A percentile compares a stretch with the other conserved stretches of the same genome.
Evolutionary conservation across 2,113 vertebrate genomes (phyloP).

Genomic region (Excalfactoria chinensis): DNA sequence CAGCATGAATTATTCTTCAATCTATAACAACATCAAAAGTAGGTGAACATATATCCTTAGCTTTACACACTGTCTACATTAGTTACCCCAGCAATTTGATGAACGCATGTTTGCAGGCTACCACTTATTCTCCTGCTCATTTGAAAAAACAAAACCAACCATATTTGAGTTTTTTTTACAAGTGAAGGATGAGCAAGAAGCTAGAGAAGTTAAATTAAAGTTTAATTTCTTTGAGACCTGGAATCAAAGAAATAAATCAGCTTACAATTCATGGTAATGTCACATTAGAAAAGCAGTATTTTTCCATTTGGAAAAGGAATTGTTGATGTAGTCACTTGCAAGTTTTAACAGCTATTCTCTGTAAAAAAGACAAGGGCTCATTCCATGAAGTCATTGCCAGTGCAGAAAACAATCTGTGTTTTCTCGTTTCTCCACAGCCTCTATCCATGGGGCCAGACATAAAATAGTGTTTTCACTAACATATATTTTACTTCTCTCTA

Average conservation of each 20-base stretch:
- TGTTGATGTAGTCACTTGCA: background rate
- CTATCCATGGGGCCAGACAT: background rate
- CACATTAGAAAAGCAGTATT: background rate
- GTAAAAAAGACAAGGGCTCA: background rate
- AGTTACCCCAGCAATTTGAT: background rate
- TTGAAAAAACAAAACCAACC: background rate
- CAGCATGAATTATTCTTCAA: conserved; percentile 18
- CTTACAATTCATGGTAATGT: background rate
- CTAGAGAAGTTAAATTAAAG: background rate
- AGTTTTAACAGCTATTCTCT: conserved; percentile 3
- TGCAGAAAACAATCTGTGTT: background rate
- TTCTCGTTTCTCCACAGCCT: background rate
- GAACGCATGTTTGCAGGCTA: background rate
- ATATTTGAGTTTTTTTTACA: background rate
- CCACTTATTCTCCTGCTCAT: background rate
- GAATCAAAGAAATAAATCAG: conserved; percentile 25
- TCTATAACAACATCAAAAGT: conserved; percentile 19
- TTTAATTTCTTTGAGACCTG: conserved; percentile 16
- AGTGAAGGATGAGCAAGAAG: background rate
- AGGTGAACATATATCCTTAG: background rate
- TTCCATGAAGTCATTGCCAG: background rate
- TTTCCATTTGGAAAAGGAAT: conserved; percentile 34
- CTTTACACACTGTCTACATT: background rate
- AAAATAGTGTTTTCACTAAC: background rate
- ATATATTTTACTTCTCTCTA: background rate